phyloP scores from a whole-genome alignment of 2,888 invertebrate species.

The Heliconius sara region DNA sequence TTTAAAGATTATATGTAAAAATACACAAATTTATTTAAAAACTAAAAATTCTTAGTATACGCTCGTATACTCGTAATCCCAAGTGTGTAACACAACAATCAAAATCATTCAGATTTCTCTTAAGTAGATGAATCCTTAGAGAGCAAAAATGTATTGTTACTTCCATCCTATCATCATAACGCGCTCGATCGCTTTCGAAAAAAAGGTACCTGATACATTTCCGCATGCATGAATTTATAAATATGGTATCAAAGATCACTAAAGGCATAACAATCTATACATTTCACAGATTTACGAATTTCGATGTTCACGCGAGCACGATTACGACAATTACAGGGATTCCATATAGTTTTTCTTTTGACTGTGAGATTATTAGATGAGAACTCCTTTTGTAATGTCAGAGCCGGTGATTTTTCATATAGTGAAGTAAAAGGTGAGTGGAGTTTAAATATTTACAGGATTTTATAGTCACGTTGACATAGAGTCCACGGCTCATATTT shows the following conservation, averaged over 20 bases:
- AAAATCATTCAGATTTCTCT: conserved; percentile 2
- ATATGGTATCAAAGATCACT: conserved; percentile 38
- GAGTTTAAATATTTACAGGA: not conserved
- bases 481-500: too few species aligned
- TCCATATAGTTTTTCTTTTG: conserved; percentile 47
- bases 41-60: not conserved
- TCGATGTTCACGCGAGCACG: conserved; percentile 48
- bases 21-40: not conserved
- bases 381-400: conserved; percentile 43
- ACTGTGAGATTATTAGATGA: conserved; percentile 47
- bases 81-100: not conserved
- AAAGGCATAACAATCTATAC: conserved; percentile 47
- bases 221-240: conserved; percentile 37
- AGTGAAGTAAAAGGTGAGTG: not conserved
- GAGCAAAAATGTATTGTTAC: conserved; percentile 24
- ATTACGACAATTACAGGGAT: conserved; percentile 42
- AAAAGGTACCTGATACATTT: conserved; percentile 36
- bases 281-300: conserved; percentile 52
- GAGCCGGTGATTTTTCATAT: conserved; percentile 40
- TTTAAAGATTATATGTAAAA: too few species aligned
- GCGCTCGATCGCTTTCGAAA: conserved; percentile 31
- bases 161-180: conserved; percentile 26
- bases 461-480: too few species aligned
- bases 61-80: not conserved
- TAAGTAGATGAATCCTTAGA: not conserved